Base-by-base conservation (phyloP, 2,113 vertebrate genomes). In the Erythrolamprus reginae region DNA sequence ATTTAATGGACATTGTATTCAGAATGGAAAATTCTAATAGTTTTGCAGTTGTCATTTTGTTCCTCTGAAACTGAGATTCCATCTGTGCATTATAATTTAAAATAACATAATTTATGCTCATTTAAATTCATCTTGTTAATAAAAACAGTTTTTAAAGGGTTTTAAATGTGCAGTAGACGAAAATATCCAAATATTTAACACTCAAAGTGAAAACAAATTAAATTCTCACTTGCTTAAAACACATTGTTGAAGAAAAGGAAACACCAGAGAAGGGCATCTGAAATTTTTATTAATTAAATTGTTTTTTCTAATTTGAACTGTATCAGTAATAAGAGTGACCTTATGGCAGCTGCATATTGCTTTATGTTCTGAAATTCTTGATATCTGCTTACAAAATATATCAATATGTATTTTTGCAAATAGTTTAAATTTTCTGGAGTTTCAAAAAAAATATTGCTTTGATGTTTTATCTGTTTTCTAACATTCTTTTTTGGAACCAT, bases 271-370 rank as follows among this genome's bases (percentile, higher is more conserved):
- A 42, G 70, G 7, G 70, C 47, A 2, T 0, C 90, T 51, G 82
- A 82, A 24, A 15, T 77, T 92, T n/a, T 83, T 23, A 9, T 89
- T 91, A 77, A 90, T 33, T 23, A 3, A 1, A 24, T 0, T 77
- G 7, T 51, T 88, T 93, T 95, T 88, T 65, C 21, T 12, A 55
- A 51, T 88, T 92, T 90, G 65, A 84, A 61, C 88, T 65, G 55
- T 47, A 89, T 24, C 85, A 82, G 90, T 92, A 47, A 17, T 95
- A 83, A 90, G 96, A 92, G 89, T 65, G 55, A 93, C 50, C 90
- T 95, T 95, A 82, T 86, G 95, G 95, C 95, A 96, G 94, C 95
- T 96, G 95, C 95, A 95, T 94, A 94, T 88, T 95, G 90, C 53
- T 96, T 77, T 89, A 82, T 1, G 6, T 93, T 95, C 87, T 92